Evolutionary conservation across 1,140 invertebrate genomes (phyloP).

Genomic region (Brachionus manjavacas): DNA sequence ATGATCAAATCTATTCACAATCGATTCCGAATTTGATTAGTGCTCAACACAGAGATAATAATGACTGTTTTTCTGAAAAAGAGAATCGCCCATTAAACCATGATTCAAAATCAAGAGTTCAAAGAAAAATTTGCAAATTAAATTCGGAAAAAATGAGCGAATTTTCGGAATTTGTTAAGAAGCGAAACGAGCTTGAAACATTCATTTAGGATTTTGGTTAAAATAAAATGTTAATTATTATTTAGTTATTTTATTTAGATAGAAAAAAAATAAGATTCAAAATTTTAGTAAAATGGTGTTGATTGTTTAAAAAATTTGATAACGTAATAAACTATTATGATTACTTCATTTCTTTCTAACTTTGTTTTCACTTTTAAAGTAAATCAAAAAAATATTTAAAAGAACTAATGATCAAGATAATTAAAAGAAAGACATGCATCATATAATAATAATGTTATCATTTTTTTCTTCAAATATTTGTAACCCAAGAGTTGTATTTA

Average conservation of each 20-base stretch:
- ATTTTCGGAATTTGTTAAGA: neutral
- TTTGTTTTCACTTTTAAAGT: too few species aligned
- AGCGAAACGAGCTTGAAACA: constrained; percentile 1
- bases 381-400: too few species aligned
- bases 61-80: neutral
- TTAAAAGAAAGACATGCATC: too few species aligned
- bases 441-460: too few species aligned
- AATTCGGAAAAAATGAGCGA: neutral
- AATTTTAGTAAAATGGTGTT: neutral
- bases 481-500: too few species aligned
- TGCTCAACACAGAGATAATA: neutral
- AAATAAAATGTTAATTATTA: too few species aligned
- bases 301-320: too few species aligned
- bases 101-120: too few species aligned
- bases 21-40: neutral
- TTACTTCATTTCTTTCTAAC: too few species aligned
- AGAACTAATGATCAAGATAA: too few species aligned
- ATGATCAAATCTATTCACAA: neutral
- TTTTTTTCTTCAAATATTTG: too few species aligned
- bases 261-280: neutral
- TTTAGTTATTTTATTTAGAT: neutral
- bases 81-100: neutral
- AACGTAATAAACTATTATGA: too few species aligned
- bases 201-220: neutral
- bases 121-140: neutral